Conservation (phyloP, 92 coral and sea anemone species). For the Porites rus region DNA sequence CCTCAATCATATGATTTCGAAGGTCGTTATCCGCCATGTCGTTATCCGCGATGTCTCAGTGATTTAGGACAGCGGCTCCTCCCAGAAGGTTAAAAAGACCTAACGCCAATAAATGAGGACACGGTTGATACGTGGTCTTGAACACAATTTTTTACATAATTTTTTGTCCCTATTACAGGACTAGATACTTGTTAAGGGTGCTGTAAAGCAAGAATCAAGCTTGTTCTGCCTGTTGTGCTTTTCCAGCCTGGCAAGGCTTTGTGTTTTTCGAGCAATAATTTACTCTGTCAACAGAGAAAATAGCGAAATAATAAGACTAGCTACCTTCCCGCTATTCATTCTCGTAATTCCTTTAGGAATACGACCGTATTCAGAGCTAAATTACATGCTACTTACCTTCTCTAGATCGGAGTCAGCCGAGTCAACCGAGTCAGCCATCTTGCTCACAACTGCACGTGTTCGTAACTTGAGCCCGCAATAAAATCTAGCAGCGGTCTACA, state of each 20-base stretch:
- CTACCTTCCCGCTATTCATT: too few species aligned
- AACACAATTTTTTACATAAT: constrained; percentile 4
- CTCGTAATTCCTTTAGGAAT: too few species aligned
- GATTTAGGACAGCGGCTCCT: constrained; percentile 33
- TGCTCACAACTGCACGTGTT: constrained; percentile 26
- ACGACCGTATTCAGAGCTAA: neutral
- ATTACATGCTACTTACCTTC: constrained; percentile 4
- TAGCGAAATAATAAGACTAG: constrained; percentile 23
- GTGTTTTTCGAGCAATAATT: too few species aligned
- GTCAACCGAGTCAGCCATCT: constrained; percentile 10
- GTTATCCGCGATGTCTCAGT: constrained; percentile 39
- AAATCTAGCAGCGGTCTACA: too few species aligned
- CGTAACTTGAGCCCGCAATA: neutral
- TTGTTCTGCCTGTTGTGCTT: too few species aligned
- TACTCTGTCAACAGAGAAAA: too few species aligned
- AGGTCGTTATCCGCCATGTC: too few species aligned
- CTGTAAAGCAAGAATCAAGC: too few species aligned
- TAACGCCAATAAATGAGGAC: constrained; percentile 25
- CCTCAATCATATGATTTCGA: too few species aligned
- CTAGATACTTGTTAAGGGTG: too few species aligned
- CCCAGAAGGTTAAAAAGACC: constrained; percentile 35
- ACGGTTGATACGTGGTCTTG: neutral
- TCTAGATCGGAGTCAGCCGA: constrained; percentile 33
- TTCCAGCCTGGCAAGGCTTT: too few species aligned
- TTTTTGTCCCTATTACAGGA: neutral